Conservation (phyloP, 2,888 invertebrate species). For the Biston stratarius region DNA sequence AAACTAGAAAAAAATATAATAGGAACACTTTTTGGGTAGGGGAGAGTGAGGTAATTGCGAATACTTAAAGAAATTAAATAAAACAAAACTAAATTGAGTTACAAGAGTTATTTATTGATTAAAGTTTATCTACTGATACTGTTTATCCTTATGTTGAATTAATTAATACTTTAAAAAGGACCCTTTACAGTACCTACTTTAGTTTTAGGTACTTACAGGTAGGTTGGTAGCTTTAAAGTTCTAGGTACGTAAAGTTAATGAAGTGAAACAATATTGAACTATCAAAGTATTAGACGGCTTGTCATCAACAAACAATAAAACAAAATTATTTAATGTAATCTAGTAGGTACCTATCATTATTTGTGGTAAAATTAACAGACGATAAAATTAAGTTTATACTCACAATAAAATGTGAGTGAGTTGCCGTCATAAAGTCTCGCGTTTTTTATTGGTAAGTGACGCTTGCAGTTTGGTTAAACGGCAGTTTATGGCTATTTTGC, state of each 20-base stretch:
- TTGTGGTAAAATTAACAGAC: conserved; percentile 87
- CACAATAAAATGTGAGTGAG: conserved; percentile 87
- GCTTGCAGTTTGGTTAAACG: conserved; percentile 87
- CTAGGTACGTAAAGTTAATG: conserved; percentile 46
- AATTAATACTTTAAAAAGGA: too few relatives aligned
- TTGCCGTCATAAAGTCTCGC: conserved; percentile 86
- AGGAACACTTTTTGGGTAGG: too few relatives aligned
- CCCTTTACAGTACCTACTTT: too few relatives aligned
- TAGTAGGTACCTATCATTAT: conserved; percentile 78
- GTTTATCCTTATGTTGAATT: too few relatives aligned
- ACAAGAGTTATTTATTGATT: too few relatives aligned
- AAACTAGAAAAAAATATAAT: too few relatives aligned
- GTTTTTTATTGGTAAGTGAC: conserved; percentile 86
- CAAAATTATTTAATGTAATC: conserved; percentile 80
- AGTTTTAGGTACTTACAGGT: too few relatives aligned
- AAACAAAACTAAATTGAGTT: too few relatives aligned
- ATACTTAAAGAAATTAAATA: too few relatives aligned
- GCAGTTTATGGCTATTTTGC: conserved; percentile 86
- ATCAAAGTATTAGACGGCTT: conserved; percentile 58
- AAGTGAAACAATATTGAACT: conserved; percentile 61
- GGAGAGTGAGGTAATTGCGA: too few relatives aligned
- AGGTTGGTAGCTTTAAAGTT: too few relatives aligned
- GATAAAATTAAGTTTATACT: conserved; percentile 87
- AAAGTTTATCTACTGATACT: too few relatives aligned
- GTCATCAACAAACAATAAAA: conserved; percentile 76